Evolutionary conservation across 2,888 invertebrate genomes (phyloP).

Genomic region (Drosophila villosipedis): DNA sequence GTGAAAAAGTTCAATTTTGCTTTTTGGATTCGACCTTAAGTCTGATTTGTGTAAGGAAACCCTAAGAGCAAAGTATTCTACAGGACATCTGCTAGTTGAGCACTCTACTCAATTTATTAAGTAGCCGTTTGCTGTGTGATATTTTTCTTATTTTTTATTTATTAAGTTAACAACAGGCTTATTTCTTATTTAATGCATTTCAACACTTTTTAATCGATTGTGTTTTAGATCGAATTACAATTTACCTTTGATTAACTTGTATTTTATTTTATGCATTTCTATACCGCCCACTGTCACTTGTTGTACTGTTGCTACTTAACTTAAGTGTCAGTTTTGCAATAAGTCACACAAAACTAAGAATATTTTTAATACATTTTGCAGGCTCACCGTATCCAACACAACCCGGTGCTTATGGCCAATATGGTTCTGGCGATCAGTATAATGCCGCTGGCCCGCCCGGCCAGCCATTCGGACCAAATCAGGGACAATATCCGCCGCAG

Average conservation of each 20-base stretch:
- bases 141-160: not conserved
- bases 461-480: slow-evolving; percentile 87
- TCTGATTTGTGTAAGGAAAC: too few species aligned
- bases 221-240: not conserved
- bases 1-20: not conserved
- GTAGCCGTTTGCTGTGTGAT: not conserved
- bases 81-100: not conserved
- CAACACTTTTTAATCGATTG: slow-evolving; percentile 2
- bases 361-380: slow-evolving; percentile 51
- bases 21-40: not conserved
- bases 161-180: not conserved
- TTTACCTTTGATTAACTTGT: not conserved
- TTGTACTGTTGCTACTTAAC: not conserved
- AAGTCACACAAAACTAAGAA: slow-evolving; percentile 3
- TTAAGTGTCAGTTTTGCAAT: not conserved
- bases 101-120: not conserved
- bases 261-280: slow-evolving; percentile 12
- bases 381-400: slow-evolving; percentile 88
- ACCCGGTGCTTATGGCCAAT: slow-evolving; percentile 88
- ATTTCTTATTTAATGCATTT: not conserved
- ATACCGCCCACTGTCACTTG: slow-evolving; percentile 8
- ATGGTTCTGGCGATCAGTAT: slow-evolving; percentile 88
- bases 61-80: not conserved
- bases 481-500: slow-evolving; percentile 88
- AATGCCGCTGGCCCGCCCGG: slow-evolving; percentile 87